A percentile compares a stretch with the other conserved stretches of the same genome.
These are phyloP conservation scores for Nymphalis io DNA, from an alignment of 1,140 invertebrate genomes.

Conservation along the genomic window DNA sequence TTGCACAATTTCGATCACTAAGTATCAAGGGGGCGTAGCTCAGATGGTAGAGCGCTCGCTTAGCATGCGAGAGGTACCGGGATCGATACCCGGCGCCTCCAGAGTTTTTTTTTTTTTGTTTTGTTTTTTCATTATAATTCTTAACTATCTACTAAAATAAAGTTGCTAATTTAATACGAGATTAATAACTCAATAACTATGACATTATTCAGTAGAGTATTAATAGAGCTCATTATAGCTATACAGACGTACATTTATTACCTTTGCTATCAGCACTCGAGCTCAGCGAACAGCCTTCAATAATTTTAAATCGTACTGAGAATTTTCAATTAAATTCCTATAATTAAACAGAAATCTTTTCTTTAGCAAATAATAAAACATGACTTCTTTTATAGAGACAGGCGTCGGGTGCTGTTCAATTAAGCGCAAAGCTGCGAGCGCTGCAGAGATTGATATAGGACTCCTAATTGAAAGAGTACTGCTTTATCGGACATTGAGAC, in stretches of 20 bases:
- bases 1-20: background rate
- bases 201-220: too few relatives aligned
- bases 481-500: background rate
- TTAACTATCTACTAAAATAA: too few relatives aligned
- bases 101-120: constrained; percentile 18
- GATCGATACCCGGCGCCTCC: constrained; percentile 51
- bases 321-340: constrained; percentile 25
- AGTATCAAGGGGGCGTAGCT: constrained; percentile 35
- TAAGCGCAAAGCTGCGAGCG: background rate
- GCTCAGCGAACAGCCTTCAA: background rate
- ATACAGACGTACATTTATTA: background rate
- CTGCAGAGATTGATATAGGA: constrained; percentile 8
- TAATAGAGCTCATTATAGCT: too few relatives aligned
- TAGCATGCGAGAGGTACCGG: constrained; percentile 51
- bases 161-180: too few relatives aligned
- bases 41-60: constrained; percentile 47
- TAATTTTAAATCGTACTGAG: constrained; percentile 1
- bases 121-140: background rate
- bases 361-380: background rate
- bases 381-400: background rate
- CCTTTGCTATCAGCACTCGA: background rate
- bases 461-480: constrained; percentile 14
- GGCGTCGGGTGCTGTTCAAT: constrained; percentile 20
- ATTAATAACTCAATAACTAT: too few relatives aligned
- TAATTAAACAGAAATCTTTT: constrained; percentile 15